A percentile compares a stretch with the other conserved stretches of the same genome.
Evolutionary conservation across 2,113 vertebrate species (phyloP).

Genomic region (Lycaon pictus): DNA sequence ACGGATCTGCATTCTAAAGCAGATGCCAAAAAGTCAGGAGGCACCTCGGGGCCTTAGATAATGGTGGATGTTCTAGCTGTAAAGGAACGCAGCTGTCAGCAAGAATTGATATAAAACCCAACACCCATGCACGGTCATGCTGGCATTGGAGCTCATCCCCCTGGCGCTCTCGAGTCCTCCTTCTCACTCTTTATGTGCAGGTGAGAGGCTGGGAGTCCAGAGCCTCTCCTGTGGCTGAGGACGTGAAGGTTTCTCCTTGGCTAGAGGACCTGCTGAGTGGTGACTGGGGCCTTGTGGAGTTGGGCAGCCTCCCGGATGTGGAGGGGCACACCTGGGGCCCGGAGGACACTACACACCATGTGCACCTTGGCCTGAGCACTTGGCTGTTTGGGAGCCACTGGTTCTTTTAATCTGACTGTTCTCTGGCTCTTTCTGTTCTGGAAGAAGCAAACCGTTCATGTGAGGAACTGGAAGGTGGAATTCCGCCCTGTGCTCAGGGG

Average conservation of each 20-base stretch:
- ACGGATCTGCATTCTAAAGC: neutral
- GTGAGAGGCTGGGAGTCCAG: rapidly evolving
- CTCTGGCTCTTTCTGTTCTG: neutral
- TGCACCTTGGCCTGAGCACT: neutral
- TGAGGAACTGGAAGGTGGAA: neutral
- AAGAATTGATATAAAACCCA: neutral
- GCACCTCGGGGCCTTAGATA: neutral
- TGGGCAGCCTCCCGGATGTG: neutral
- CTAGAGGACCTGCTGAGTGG: neutral
- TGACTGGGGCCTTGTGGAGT: rapidly evolving
- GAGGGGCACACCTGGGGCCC: neutral
- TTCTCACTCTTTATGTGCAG: neutral
- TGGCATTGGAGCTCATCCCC: neutral
- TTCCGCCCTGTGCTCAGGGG: neutral
- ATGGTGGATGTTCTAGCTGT: neutral
- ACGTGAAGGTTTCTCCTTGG: neutral
- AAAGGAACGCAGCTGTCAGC: neutral
- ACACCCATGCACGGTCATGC: no score
- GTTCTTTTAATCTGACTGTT: neutral
- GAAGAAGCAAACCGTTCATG: neutral
- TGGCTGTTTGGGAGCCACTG: neutral
- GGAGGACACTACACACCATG: neutral
- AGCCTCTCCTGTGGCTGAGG: neutral
- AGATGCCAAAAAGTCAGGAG: neutral
- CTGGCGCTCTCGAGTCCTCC: neutral